Evolutionary conservation across 2,797 vertebrate species (phyloP).

Genomic region (Austrolebias charrua): DNA sequence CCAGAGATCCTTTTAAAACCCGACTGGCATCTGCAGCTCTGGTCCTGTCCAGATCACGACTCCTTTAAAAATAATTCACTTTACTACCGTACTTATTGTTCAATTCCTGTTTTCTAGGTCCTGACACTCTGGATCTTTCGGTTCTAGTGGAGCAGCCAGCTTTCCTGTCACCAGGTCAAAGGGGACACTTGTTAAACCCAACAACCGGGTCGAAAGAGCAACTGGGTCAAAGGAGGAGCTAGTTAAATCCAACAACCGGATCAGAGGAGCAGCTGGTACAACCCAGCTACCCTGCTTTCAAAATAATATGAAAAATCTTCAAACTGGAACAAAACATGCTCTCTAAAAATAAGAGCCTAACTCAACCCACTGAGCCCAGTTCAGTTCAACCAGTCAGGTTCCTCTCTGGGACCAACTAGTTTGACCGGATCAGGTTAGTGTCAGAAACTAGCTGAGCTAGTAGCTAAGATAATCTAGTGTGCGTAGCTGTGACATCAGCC

Average conservation of each 20-base stretch:
- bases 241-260: not conserved
- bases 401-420: not conserved
- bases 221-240: not conserved
- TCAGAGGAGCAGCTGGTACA: not conserved
- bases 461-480: constrained; percentile 2
- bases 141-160: too few species aligned
- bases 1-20: not conserved
- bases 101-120: too few species aligned
- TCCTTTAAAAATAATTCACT: not conserved
- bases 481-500: not conserved
- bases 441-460: not conserved
- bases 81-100: not conserved
- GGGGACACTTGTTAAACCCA: not conserved
- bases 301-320: not conserved
- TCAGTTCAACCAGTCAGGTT: not conserved
- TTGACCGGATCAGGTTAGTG: constrained; percentile 11
- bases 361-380: not conserved
- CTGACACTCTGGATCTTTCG: not conserved
- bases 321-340: not conserved
- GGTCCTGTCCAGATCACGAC: too few species aligned
- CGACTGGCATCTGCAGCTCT: too few species aligned
- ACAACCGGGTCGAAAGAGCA: not conserved
- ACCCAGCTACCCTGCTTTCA: constrained; percentile 6
- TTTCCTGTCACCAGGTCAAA: too few species aligned
- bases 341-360: not conserved